Base-by-base conservation (phyloP, 2,888 invertebrate genomes). In the Lypha dubia region DNA sequence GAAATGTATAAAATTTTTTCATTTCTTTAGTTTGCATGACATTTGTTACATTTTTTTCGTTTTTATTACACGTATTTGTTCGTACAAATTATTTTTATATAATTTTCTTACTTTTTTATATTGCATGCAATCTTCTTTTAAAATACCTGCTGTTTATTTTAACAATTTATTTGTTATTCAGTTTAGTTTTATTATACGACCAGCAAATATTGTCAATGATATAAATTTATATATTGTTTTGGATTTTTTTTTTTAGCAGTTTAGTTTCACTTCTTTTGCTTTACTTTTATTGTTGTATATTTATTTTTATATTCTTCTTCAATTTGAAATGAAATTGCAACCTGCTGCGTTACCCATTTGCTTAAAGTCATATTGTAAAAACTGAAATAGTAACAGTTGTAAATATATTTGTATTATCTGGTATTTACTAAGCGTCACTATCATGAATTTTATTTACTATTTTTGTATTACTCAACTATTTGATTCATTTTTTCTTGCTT, bases 101-200 rank as follows among this genome's bases (percentile, higher is more conserved):
- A 77, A 73, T 56, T 46, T 49, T 46, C 58, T 28, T 56, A 35
- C n/a, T n/a, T n/a, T 56, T n/a, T 4, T 11, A 5, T 28, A 67
- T 62, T 65, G 41, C 53, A 28, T 56, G 20, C 20, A 32, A 20
- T 60, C 4, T 32, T 17, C 35, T 58, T 35, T 58, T 6, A 53
- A 73, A 79, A 68, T 74, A 74, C 83, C 83, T 83, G 83, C 83
- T 79, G 83, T 67, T 83, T 74, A 68, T 74, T 63, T 67, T 62
- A 68, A 74, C 38, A 77, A 63, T 41, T 67, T 41, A 58, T 44
- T 63, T 49, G n/a, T 56, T 79, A 20, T 38, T 67, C 49, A 20
- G 17, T 17, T 15, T 35, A 8, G 32, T 58, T 1, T 58, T 58
- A 35, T 17, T 58, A 35, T n/a, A n/a, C n/a, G n/a, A n/a, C n/a